Conservation (phyloP, 2,113 vertebrate genomes). For the Neodontobutis hainanensis region DNA sequence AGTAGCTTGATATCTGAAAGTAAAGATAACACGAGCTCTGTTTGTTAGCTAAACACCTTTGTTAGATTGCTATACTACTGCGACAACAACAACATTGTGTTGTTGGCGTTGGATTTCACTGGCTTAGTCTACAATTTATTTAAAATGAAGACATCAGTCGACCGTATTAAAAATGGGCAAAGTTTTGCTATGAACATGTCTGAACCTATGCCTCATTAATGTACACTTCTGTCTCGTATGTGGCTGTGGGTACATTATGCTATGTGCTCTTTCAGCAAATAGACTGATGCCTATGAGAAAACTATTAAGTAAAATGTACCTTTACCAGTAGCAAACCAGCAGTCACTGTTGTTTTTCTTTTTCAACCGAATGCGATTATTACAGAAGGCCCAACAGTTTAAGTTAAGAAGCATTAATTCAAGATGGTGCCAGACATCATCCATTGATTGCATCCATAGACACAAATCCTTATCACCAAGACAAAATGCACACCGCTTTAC, state of each 20-base stretch:
- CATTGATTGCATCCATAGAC: background rate
- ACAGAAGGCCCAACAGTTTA: too few species aligned
- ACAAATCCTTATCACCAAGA: background rate
- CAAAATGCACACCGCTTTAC: background rate
- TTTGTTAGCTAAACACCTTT: slow-evolving; percentile 60
- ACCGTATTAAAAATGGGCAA: background rate
- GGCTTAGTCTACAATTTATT: background rate
- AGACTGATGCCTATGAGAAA: slow-evolving; percentile 39
- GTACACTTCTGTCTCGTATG: background rate
- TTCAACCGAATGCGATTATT: too few species aligned
- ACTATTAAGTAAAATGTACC: too few species aligned
- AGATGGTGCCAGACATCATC: too few species aligned
- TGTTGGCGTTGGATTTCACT: background rate
- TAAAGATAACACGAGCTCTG: slow-evolving; percentile 55
- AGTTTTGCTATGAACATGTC: background rate
- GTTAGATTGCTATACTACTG: slow-evolving; percentile 23
- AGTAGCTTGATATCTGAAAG: slow-evolving; percentile 46
- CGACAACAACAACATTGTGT: slow-evolving; percentile 32
- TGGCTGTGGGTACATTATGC: too few species aligned
- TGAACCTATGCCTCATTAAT: background rate
- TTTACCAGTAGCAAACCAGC: too few species aligned
- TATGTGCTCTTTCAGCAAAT: slow-evolving; percentile 49
- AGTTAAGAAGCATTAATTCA: too few species aligned
- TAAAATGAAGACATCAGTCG: background rate
- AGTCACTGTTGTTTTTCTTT: too few species aligned